Base-by-base conservation (phyloP, 2,888 invertebrate genomes). In the Mechanitis mazaeus region DNA sequence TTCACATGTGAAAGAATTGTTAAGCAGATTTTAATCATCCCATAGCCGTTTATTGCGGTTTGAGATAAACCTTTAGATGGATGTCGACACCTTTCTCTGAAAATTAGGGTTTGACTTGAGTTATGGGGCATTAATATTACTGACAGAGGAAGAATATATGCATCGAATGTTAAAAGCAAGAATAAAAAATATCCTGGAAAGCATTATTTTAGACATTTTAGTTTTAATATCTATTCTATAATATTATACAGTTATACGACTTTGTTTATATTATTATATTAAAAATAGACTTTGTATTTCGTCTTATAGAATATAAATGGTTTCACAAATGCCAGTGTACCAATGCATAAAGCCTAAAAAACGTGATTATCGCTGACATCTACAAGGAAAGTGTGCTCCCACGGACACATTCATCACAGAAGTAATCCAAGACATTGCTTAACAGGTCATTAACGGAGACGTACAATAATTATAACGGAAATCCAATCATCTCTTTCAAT, bases 21-120 rank as follows among this genome's bases (percentile, higher is more conserved):
- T 58, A 69, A 69, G 71, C 69, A 69, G 64, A 70, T 72, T 75
- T 71, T 77, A 75, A 75, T 75, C 75, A 75, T 70, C 75, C 75
- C 63, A 71, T 69, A 72, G 75, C 68, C 73, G 64, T 70, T 69
- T 73, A 72, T 72, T 73, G 67, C 71, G 66, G 64, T 55, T 55
- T 63, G 62, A 66, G 64, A 67, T 69, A 66, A 63, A 64, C 63
- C 67, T 61, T 53, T 65, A 72, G 75, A 75, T 73, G 71, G 69
- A 76, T 74, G 76, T 68, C 67, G 72, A 72, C 76, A 75, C 74
- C 73, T 73, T 72, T 73, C 61, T 63, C 66, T 63, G 68, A 69
- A 73, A 74, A 73, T 75, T 73, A 71, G 68, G 68, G 71, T 67
- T 60, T 63, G 65, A 57, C 56, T 60, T 75, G 75, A 78, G 73